These are phyloP conservation scores for Pseudobourletiella spinata DNA, from an alignment of 1,140 invertebrate genomes.

Conservation along the genomic window DNA sequence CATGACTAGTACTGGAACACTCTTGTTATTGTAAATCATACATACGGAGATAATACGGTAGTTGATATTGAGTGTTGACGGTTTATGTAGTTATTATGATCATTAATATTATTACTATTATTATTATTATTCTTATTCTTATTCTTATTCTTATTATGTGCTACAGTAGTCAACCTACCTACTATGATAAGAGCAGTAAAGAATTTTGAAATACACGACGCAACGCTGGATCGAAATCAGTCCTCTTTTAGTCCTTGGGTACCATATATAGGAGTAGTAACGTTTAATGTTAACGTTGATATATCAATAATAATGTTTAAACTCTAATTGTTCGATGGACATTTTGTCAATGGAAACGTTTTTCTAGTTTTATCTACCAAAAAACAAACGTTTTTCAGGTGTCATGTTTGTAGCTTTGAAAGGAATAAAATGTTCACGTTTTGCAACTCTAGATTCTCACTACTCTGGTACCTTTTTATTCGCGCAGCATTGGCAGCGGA, in stretches of 20 bases:
- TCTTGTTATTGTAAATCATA: too few species aligned
- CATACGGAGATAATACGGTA: too few species aligned
- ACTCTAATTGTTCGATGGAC: slow-evolving; percentile 14
- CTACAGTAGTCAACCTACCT: too few species aligned
- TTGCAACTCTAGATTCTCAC: background rate
- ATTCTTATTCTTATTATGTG: too few species aligned
- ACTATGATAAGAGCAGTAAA: too few species aligned
- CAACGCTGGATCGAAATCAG: background rate
- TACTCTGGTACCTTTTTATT: background rate
- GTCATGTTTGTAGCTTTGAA: slow-evolving; percentile 28
- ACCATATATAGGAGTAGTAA: background rate
- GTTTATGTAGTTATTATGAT: too few species aligned
- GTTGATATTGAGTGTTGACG: too few species aligned
- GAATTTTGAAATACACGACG: too few species aligned
- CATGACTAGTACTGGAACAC: too few species aligned
- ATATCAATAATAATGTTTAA: slow-evolving; percentile 7
- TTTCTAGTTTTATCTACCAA: slow-evolving; percentile 30
- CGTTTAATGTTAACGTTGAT: background rate
- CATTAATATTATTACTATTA: too few species aligned
- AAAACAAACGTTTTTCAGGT: slow-evolving; percentile 19
- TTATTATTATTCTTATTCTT: too few species aligned
- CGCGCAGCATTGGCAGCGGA: background rate
- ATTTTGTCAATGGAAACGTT: slow-evolving; percentile 26
- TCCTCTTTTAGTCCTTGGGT: background rate
- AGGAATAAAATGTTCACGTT: slow-evolving; percentile 24